Percentiles rank a stretch among this genome's conserved stretches.
Conservation (phyloP, 1,140 invertebrate species). For the Drosophila virilis region DNA sequence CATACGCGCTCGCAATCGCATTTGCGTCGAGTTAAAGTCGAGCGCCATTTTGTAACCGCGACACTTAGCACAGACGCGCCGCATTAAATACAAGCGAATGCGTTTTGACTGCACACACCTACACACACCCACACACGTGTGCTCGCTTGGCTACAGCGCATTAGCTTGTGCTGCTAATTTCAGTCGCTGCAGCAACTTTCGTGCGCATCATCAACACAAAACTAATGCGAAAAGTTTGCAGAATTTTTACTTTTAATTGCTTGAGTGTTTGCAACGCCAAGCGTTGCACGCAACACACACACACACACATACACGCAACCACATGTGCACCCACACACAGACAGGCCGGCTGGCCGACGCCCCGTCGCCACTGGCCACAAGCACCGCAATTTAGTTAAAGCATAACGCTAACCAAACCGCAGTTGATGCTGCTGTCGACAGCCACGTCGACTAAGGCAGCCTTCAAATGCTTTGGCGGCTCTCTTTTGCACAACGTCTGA, state of each 20-base stretch:
- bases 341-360: slow-evolving; percentile 15
- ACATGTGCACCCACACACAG: neutral
- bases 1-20: neutral
- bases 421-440: slow-evolving; percentile 44
- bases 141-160: slow-evolving; percentile 36
- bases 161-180: slow-evolving; percentile 74
- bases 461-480: slow-evolving; percentile 22
- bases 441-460: slow-evolving; percentile 26
- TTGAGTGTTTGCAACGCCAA: slow-evolving; percentile 64
- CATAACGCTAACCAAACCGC: slow-evolving; percentile 67
- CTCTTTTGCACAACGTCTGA: neutral
- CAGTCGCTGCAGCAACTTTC: slow-evolving; percentile 55
- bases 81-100: slow-evolving; percentile 72
- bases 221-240: slow-evolving; percentile 75
- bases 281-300: slow-evolving; percentile 36
- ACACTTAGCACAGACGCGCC: slow-evolving; percentile 77
- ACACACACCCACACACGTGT: slow-evolving; percentile 16
- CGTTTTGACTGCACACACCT: slow-evolving; percentile 24
- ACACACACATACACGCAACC: slow-evolving; percentile 23
- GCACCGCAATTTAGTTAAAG: slow-evolving; percentile 79
- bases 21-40: slow-evolving; percentile 39
- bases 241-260: slow-evolving; percentile 81
- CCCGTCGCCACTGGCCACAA: slow-evolving; percentile 46
- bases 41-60: slow-evolving; percentile 73
- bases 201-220: slow-evolving; percentile 74